A percentile compares a stretch with the other conserved stretches of the same genome.
Conservation (phyloP, 2,113 vertebrate species). For the Myanophis thanlyinensis region DNA sequence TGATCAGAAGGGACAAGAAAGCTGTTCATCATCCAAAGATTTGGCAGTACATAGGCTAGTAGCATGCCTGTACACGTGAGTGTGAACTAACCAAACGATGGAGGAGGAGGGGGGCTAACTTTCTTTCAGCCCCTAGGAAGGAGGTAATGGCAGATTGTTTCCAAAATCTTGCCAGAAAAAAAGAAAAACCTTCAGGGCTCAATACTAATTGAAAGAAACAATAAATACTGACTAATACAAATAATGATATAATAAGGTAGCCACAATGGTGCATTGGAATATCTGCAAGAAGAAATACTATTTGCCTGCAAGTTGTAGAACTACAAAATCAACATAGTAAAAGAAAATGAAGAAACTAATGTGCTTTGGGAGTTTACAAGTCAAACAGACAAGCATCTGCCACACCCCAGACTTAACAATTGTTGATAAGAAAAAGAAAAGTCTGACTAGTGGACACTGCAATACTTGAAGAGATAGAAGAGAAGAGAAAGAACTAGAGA, state of each 20-base stretch:
- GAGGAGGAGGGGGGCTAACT: not conserved
- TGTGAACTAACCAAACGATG: not conserved
- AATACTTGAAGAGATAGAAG: not conserved
- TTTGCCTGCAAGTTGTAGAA: not conserved
- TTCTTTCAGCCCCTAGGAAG: not conserved
- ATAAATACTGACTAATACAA: not conserved
- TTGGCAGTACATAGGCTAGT: not conserved
- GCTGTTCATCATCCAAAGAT: not conserved
- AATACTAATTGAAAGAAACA: not conserved
- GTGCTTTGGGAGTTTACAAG: not conserved
- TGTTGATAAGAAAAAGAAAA: not conserved
- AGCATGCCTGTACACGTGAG: not conserved
- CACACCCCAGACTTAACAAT: not conserved
- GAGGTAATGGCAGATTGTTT: not conserved
- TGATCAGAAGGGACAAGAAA: not conserved
- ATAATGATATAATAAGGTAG: not conserved
- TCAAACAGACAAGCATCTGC: not conserved
- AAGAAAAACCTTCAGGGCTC: not conserved
- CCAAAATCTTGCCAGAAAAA: not conserved
- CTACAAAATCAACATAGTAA: not conserved
- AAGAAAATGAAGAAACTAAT: not conserved
- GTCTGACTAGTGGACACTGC: not conserved
- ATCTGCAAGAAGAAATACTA: not conserved
- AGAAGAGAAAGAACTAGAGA: not conserved
- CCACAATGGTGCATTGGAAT: not conserved